Percentiles rank a stretch among this genome's conserved stretches.
Conservation (phyloP, 2,888 invertebrate genomes). For the Margaritifera margaritifera region DNA sequence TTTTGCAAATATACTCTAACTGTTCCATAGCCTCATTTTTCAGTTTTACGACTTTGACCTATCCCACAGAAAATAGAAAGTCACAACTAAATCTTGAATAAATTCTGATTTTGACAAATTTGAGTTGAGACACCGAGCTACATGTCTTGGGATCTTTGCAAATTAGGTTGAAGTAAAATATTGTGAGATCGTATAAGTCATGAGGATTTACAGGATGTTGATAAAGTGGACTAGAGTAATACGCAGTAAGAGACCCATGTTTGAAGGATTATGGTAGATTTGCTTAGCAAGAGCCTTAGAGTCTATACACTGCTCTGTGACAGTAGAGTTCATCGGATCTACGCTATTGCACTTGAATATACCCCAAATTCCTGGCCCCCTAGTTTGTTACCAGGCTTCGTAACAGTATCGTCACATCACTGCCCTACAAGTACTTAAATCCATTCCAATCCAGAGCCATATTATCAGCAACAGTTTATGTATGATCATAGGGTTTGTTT, state of each 20-base stretch:
- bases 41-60: constrained; percentile 31
- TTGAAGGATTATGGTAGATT: constrained; percentile 40
- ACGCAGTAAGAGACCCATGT: constrained; percentile 32
- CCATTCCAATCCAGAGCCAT: too few relatives aligned
- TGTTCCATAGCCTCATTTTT: constrained; percentile 24
- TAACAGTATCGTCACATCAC: too few relatives aligned
- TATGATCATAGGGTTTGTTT: too few relatives aligned
- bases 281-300: constrained; percentile 26
- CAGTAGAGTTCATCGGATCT: constrained; percentile 2
- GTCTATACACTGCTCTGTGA: constrained; percentile 16
- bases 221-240: constrained; percentile 42
- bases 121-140: constrained; percentile 23
- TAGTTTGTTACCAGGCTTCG: neutral
- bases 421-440: too few relatives aligned
- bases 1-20: constrained; percentile 32
- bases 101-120: constrained; percentile 39
- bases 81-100: constrained; percentile 29
- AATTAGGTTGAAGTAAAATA: constrained; percentile 47
- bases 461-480: too few relatives aligned
- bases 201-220: constrained; percentile 35
- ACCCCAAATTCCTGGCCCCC: constrained; percentile 1
- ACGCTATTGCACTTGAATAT: neutral
- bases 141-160: constrained; percentile 33
- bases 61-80: constrained; percentile 38
- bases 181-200: constrained; percentile 41